These are phyloP conservation scores for Hydractinia echinata DNA, from an alignment of 30 jellyfish, hydroid and myxozoan species.

Conservation along the genomic window DNA sequence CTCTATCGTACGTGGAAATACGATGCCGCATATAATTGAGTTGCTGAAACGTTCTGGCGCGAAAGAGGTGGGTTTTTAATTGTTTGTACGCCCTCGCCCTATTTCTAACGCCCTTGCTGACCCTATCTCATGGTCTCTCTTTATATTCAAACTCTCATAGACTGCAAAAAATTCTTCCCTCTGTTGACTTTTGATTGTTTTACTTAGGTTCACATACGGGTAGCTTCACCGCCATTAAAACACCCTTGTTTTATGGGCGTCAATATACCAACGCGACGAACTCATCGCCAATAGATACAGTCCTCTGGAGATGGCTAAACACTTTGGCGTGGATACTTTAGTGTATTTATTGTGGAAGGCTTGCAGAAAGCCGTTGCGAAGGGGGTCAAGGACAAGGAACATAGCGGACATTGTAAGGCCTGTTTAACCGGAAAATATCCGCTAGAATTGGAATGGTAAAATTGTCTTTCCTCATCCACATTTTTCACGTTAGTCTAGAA, in stretches of 20 bases:
- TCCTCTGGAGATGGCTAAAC: conserved; percentile 63
- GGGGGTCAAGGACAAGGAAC: conserved; percentile 27
- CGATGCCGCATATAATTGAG: conserved; percentile 80
- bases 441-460: conserved; percentile 67
- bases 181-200: background rate
- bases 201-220: conserved; percentile 65
- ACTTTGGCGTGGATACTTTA: conserved; percentile 67
- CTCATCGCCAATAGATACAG: conserved; percentile 65
- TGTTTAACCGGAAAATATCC: conserved; percentile 87
- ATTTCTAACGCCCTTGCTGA: background rate
- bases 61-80: conserved; percentile 66
- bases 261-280: conserved; percentile 77
- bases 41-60: conserved; percentile 78
- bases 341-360: conserved; percentile 77
- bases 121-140: background rate
- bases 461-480: too few relatives aligned
- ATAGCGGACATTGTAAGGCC: conserved; percentile 73
- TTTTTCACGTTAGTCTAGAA: too few relatives aligned
- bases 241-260: conserved; percentile 93
- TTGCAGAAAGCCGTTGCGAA: conserved; percentile 46
- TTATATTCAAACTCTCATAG: too few relatives aligned
- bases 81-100: background rate
- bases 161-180: background rate
- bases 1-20: conserved; percentile 84
- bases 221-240: conserved; percentile 90